A percentile compares a stretch with the other conserved stretches of the same genome.
Evolutionary conservation across 2,888 invertebrate genomes (phyloP).

Genomic region (Drosophila cognata): DNA sequence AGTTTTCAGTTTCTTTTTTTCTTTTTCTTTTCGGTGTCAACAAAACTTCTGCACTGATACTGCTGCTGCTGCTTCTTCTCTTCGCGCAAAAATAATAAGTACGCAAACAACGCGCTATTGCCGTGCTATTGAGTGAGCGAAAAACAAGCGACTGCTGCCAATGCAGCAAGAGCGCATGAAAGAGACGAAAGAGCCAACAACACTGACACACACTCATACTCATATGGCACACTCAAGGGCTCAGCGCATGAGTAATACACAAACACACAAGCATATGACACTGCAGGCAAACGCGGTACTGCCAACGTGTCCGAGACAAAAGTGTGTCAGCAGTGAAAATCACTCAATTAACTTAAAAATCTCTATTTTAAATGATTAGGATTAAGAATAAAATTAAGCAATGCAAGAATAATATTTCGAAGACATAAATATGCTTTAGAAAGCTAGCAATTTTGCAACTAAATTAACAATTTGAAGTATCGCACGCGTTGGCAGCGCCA

Average conservation of each 20-base stretch:
- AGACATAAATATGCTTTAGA: neutral
- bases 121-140: conserved; percentile 69
- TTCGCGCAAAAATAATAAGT: conserved; percentile 58
- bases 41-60: conserved; percentile 62
- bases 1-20: conserved; percentile 46
- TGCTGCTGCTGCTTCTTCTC: conserved; percentile 49
- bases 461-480: conserved; percentile 16
- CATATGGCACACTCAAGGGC: conserved; percentile 57
- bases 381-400: conserved; percentile 2
- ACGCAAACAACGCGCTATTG: conserved; percentile 62
- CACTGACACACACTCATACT: conserved; percentile 35
- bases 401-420: neutral
- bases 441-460: neutral
- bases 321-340: conserved; percentile 57
- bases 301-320: conserved; percentile 47
- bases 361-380: neutral
- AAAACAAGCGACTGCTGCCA: conserved; percentile 66
- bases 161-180: conserved; percentile 54
- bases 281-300: conserved; percentile 50
- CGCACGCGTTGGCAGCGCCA: conserved; percentile 47
- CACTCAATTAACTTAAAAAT: neutral
- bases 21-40: conserved; percentile 62
- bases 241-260: conserved; percentile 64
- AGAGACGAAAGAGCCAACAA: conserved; percentile 56
- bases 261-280: conserved; percentile 61